Evolutionary conservation across 2,888 invertebrate genomes (phyloP).

Genomic region (Drosophila picticornis): DNA sequence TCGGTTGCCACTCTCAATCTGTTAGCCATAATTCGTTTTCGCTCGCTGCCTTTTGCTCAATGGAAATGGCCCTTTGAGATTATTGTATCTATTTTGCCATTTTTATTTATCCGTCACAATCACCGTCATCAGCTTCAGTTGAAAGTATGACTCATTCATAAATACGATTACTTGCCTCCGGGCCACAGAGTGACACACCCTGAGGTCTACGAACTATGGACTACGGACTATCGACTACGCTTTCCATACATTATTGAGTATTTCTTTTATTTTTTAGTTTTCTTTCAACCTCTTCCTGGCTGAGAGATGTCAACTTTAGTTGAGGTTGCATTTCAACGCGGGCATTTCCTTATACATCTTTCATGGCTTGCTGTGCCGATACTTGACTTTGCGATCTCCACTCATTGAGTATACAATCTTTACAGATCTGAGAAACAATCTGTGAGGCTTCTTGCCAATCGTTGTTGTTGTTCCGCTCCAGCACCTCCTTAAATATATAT

Average conservation of each 20-base stretch:
- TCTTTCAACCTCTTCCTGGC: too few species aligned
- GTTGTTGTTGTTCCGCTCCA: constrained; percentile 48
- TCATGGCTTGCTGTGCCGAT: constrained; percentile 46
- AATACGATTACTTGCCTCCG: constrained; percentile 27
- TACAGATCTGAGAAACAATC: neutral
- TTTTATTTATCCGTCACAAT: constrained; percentile 25
- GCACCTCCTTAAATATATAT: constrained; percentile 34
- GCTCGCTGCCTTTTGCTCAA: constrained; percentile 32
- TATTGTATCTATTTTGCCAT: constrained; percentile 47
- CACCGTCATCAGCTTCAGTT: constrained; percentile 49
- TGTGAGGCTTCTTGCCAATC: constrained; percentile 2
- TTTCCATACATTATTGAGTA: constrained; percentile 8
- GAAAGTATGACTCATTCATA: constrained; percentile 52
- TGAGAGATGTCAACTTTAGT: neutral
- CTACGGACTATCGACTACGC: neutral
- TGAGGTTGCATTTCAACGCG: too few species aligned
- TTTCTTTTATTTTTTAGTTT: neutral
- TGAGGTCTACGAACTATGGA: constrained; percentile 32
- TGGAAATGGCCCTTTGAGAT: constrained; percentile 55
- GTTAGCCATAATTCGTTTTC: constrained; percentile 58
- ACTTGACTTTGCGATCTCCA: neutral
- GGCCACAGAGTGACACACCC: constrained; percentile 42
- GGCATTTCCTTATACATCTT: constrained; percentile 54
- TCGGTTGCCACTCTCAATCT: constrained; percentile 18
- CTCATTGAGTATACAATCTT: neutral